These are phyloP conservation scores for Parascotia fuliginaria DNA, from an alignment of 2,888 invertebrate genomes.

Conservation along the genomic window DNA sequence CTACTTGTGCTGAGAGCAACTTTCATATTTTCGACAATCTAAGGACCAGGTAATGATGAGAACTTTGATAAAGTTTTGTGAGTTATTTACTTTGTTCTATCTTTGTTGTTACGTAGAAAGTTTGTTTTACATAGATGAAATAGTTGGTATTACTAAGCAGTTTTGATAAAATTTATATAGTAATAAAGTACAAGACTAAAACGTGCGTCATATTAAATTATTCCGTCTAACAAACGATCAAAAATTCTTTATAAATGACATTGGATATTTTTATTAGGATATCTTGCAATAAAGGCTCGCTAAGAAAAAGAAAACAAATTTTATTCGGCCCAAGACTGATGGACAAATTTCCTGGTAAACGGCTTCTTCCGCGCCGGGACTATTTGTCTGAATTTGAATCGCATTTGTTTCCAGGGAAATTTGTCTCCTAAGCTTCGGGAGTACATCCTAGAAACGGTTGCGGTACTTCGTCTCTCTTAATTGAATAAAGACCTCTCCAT, in stretches of 20 bases:
- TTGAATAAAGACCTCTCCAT: constrained; percentile 73
- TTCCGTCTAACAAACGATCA: constrained; percentile 25
- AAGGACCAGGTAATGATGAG: constrained; percentile 13
- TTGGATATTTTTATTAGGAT: constrained; percentile 32
- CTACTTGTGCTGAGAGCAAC: constrained; percentile 42
- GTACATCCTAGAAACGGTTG: constrained; percentile 66
- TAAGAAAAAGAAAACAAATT: constrained; percentile 72
- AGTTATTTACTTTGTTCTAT: too few relatives aligned
- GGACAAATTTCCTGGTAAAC: constrained; percentile 84
- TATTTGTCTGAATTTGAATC: constrained; percentile 85
- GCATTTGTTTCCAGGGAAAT: constrained; percentile 83
- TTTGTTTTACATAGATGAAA: too few relatives aligned
- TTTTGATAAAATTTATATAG: too few relatives aligned
- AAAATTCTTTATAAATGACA: constrained; percentile 37
- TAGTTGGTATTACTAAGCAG: too few relatives aligned
- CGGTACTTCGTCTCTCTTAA: constrained; percentile 74
- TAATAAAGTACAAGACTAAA: not conserved
- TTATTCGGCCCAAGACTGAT: constrained; percentile 78
- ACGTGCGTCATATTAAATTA: not conserved
- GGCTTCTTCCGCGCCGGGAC: constrained; percentile 80
- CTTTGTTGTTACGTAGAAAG: too few relatives aligned
- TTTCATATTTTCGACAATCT: constrained; percentile 39
- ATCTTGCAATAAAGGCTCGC: constrained; percentile 53
- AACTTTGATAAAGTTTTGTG: constrained; percentile 4
- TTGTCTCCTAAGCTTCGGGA: constrained; percentile 80